Evolutionary conservation across 2,113 vertebrate species (phyloP).

Genomic region (Phalacrocorax brasilianus): DNA sequence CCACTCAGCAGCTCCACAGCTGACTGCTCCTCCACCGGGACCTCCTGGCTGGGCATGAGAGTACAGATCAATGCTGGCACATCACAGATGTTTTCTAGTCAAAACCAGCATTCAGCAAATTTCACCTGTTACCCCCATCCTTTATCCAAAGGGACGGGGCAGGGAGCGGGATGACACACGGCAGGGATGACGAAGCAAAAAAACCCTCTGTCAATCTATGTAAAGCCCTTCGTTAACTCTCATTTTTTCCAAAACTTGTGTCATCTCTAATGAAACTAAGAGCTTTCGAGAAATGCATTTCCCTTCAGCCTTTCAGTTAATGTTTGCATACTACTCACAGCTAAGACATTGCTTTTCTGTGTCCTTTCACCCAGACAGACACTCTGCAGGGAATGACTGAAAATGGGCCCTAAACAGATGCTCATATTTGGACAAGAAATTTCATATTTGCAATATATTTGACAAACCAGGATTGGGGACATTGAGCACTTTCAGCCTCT

Average conservation of each 20-base stretch:
- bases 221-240: not conserved
- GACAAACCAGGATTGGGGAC: not conserved
- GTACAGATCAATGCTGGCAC: not conserved
- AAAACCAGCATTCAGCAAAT: not conserved
- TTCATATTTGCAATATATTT: not conserved
- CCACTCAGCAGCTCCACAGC: not conserved
- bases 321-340: not conserved
- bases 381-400: not conserved
- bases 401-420: not conserved
- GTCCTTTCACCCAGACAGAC: not conserved
- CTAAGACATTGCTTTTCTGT: not conserved
- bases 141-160: not conserved
- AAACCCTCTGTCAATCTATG: not conserved
- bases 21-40: not conserved
- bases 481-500: not conserved
- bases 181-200: not conserved
- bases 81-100: not conserved
- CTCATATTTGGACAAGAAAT: not conserved
- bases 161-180: accelerated
- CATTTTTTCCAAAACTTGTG: not conserved
- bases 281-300: not conserved
- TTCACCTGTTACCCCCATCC: not conserved
- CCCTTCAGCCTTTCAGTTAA: not conserved
- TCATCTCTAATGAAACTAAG: not conserved
- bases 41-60: not conserved